Base-by-base conservation (phyloP, 2,797 vertebrate genomes). In the Oreochromis grahami region DNA sequence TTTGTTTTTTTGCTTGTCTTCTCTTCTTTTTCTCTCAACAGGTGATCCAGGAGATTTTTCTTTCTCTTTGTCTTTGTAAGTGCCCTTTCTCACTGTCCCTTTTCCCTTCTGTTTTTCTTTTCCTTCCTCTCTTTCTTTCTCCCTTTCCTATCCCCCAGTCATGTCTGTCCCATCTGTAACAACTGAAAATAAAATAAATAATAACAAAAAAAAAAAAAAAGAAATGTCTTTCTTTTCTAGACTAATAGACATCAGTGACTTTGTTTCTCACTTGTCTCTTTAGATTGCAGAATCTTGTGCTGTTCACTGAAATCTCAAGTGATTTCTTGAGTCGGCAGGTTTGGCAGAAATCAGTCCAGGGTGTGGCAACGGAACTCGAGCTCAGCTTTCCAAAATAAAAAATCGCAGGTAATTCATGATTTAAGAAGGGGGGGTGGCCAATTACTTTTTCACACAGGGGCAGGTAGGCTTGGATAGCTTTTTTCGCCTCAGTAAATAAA, bases 251-350 rank as follows among this genome's bases (percentile, higher is more conserved):
- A 36, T 63, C 58, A 38, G 17, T 5, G 58, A 63, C 58, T 36
- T 63, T 38, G 0, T 38, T 63, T 63, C 60, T 38, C 34, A 63
- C 2, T 32, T 58, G 8, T 32, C 2, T 58, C 55, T 58, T 58
- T 32, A 58, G 55, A 32, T 0, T 32, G 55, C 15, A 32, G 29
- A 58, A 19, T 58, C 15, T 3, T 3, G 56, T 32, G 29, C 3
- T 32, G 55, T 2, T 32, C 8, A 17, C 4, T 58, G 55, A 58
- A 0, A 19, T 32, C 55, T 58, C 15, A 10, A 58, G 29, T 32
- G 29, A 58, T 58, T 19, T 65, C 19, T 0, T 65, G 60, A 21
- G 34, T 21, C 0, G 1, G 34, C 56, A 60, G 56, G 3, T 32
- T 8, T 32, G 15, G 29, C 32, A 2, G 15, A 19, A 34, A 34